Evolutionary conservation across 2,113 vertebrate genomes (phyloP), one percentile per base, ranked within the genome.

Genomic region (Chaenogobius annularis): DNA sequence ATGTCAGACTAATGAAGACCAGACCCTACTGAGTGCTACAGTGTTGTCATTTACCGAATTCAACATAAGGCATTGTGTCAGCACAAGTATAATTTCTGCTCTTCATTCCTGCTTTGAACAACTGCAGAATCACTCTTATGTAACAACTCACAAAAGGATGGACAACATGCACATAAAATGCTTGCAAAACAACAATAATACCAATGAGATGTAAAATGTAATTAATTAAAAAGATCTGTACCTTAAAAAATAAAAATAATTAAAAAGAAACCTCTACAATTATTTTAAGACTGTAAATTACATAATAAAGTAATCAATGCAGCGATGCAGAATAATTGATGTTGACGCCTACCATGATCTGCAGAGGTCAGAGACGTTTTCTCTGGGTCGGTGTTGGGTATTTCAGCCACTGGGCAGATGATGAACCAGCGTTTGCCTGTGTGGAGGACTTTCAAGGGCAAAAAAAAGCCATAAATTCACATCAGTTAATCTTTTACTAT

Each of bases 401-500:
- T 95, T 90, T 99, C 98, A 68, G 95, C 95, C 87, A 98, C 97
- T 0, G 97, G 97, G 81, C 97, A 98, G 87, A 99, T 95, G 84
- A 99, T 99, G 85, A 99, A 99, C 97, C 97, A 99, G 46, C 97
- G 94, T 89, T 98, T 98, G 14, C 97, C 97, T 9, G 97, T 98
- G 86, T 98, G 97, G 37, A 99, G 91, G 72, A 99, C 98, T 99
- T 79, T 76, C 68, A 81, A 77, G 65, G 74, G 69, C 48, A 86
- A 26, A 83, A 40, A 85, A 40, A 85, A 62, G 77, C 52, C 61
- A 40, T 40, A 47, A 64, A 79, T 76, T 19, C 22, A 66, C 13
- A 68, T 73, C 22, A 37, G 63, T 37, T 17, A 4, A 46, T 70
- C 56, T 74, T 77, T 3, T 19, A 20, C 17, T 10, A 66, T 58